Conservation (phyloP, 2,113 vertebrate species). For the Seriola dumerili region DNA sequence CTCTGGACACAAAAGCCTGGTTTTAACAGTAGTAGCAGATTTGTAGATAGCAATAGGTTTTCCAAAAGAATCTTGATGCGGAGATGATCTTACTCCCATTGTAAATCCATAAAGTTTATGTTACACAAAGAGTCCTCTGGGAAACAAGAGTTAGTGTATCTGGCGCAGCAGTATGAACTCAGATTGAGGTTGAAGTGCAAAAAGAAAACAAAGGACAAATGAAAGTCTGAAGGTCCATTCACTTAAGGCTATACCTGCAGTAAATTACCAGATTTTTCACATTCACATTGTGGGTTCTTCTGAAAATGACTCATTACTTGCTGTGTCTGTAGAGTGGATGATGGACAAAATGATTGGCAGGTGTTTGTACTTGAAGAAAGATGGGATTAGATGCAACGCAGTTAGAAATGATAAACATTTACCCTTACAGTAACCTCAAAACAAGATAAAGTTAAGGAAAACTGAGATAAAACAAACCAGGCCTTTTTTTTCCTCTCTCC, state of each 20-base stretch:
- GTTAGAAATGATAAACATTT: slow-evolving; percentile 7
- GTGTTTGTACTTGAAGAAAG: background rate
- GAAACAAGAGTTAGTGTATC: background rate
- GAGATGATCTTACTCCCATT: slow-evolving; percentile 25
- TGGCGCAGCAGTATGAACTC: slow-evolving; percentile 17
- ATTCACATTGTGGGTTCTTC: background rate
- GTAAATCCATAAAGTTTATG: slow-evolving; percentile 42
- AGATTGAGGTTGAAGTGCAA: background rate
- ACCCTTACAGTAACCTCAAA: background rate
- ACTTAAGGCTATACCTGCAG: background rate
- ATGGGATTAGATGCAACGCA: background rate
- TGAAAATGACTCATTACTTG: background rate
- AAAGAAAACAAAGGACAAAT: slow-evolving; percentile 25
- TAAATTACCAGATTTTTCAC: background rate
- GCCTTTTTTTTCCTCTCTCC: slow-evolving; percentile 11
- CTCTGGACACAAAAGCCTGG: background rate
- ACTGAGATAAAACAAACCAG: background rate
- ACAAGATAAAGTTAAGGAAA: slow-evolving; percentile 15
- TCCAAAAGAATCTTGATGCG: slow-evolving; percentile 26
- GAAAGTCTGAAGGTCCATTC: background rate
- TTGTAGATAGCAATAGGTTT: slow-evolving; percentile 28
- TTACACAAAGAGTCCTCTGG: slow-evolving; percentile 2
- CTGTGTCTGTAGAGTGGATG: background rate
- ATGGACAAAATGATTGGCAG: background rate
- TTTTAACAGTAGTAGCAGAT: slow-evolving; percentile 33